Base-by-base conservation (phyloP, 2,888 invertebrate species). In the Agriopis marginaria region DNA sequence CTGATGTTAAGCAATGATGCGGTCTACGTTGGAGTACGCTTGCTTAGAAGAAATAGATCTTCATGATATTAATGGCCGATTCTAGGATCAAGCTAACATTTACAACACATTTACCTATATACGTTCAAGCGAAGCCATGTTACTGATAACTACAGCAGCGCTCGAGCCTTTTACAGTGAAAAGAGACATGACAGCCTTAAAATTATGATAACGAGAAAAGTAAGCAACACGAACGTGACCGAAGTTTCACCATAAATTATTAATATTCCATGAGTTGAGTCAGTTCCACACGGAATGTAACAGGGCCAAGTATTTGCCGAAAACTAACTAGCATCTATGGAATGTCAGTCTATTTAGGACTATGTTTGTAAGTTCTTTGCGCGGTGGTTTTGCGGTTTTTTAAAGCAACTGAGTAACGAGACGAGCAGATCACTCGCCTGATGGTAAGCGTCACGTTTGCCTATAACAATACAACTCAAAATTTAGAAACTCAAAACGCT, bases 191-290 rank as follows among this genome's bases (percentile, higher is more conserved):
- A 84, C 86, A 87, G 83, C 83, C 85, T 85, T 82, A 85, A 85
- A 87, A 86, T 85, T 88, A 88, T 87, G 85, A 76, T 87, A 87
- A 87, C 86, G 86, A 85, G 85, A 74, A 82, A 86, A 85, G 86
- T 84, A 86, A 85, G 85, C 79, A 84, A 84, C 83, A 81, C 78
- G 82, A 82, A 81, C 81, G 82, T 78, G 77, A 74, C 74, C 71
- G 70, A 87, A 88, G 82, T 87, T 89, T 66, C 17, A 67, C 80
- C 76, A 86, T 88, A 88, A 89, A 87, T 89, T 86, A 85, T 86
- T 84, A 83, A 85, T 81, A 83, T 82, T 80, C 77, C 66, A 42
- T 60, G 75, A 77, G 73, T 79, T 62, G 50, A 70, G 70, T 63
- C 66, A 50, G 53, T 69, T 69, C 63, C 66, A 59, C 68, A 70